These are phyloP conservation scores for Miichthys miiuy DNA, from an alignment of 2,797 vertebrate genomes.

Conservation along the genomic window DNA sequence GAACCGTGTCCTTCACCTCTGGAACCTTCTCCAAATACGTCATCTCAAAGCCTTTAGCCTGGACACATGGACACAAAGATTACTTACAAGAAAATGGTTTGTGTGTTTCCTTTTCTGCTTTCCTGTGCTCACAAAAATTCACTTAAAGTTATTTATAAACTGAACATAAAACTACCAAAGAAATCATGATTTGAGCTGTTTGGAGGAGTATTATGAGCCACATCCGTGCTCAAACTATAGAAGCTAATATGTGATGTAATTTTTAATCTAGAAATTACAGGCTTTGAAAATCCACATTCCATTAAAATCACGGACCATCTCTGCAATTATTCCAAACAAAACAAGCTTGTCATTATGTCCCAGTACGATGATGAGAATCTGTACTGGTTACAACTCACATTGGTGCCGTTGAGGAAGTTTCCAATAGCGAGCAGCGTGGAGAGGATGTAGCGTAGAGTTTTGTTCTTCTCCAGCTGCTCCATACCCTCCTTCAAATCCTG, in stretches of 20 bases:
- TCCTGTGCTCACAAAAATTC: not conserved
- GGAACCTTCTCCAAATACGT: slow-evolving; percentile 97
- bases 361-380: not conserved
- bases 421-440: slow-evolving; percentile 94
- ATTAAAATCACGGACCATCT: not conserved
- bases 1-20: slow-evolving; percentile 96
- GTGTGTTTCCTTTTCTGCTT: not conserved
- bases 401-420: slow-evolving; percentile 96
- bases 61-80: not conserved
- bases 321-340: slow-evolving; percentile 14
- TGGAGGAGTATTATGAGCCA: not conserved
- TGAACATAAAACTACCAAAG: not conserved
- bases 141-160: not conserved
- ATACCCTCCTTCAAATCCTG: slow-evolving; percentile 98
- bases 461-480: slow-evolving; percentile 98
- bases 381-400: slow-evolving; percentile 83
- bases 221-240: not conserved
- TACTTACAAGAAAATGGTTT: slow-evolving; percentile 7
- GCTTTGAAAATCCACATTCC: not conserved
- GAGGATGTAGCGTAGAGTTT: slow-evolving; percentile 93
- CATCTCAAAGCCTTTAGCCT: slow-evolving; percentile 97
- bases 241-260: slow-evolving; percentile 19
- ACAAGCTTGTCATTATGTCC: slow-evolving; percentile 10
- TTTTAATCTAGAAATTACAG: slow-evolving; percentile 28
- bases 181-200: not conserved